A percentile compares a stretch with the other conserved stretches of the same genome.
These are phyloP conservation scores for Pontoporia blainvillei DNA, from an alignment of 2,113 vertebrate species.

Conservation along the genomic window DNA sequence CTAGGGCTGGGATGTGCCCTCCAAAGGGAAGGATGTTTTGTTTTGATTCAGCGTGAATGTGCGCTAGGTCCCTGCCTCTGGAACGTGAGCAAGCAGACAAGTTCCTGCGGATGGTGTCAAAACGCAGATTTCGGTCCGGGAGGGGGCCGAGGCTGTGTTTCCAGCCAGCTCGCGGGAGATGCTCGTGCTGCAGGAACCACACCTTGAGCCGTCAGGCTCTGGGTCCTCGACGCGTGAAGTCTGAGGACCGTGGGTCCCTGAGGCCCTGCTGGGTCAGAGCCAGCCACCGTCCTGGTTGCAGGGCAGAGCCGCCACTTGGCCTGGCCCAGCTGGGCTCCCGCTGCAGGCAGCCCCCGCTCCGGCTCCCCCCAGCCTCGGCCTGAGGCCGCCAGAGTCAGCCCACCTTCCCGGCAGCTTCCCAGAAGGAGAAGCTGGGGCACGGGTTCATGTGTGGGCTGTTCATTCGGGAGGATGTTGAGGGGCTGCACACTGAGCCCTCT, in stretches of 20 bases:
- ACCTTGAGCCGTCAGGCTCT: rapidly evolving
- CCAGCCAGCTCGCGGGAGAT: not conserved
- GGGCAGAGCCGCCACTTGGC: not conserved
- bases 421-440: not conserved
- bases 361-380: not conserved
- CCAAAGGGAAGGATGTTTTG: not conserved
- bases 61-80: not conserved
- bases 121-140: not conserved
- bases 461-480: not conserved
- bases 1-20: not conserved
- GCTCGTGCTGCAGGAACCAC: rapidly evolving
- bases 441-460: too few relatives aligned
- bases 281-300: too few relatives aligned
- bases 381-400: not conserved
- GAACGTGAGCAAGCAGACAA: rapidly evolving
- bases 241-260: rapidly evolving
- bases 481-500: not conserved
- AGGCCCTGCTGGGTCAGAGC: not conserved
- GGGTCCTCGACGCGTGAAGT: rapidly evolving
- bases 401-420: not conserved
- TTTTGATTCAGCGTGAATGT: not conserved
- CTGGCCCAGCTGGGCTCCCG: not conserved
- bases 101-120: not conserved
- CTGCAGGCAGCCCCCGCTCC: too few relatives aligned
- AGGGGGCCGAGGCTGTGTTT: not conserved